Evolutionary conservation across 2,888 invertebrate genomes (phyloP), one percentile per base, ranked within the genome.

Genomic region (Sinotaia quadrata): DNA sequence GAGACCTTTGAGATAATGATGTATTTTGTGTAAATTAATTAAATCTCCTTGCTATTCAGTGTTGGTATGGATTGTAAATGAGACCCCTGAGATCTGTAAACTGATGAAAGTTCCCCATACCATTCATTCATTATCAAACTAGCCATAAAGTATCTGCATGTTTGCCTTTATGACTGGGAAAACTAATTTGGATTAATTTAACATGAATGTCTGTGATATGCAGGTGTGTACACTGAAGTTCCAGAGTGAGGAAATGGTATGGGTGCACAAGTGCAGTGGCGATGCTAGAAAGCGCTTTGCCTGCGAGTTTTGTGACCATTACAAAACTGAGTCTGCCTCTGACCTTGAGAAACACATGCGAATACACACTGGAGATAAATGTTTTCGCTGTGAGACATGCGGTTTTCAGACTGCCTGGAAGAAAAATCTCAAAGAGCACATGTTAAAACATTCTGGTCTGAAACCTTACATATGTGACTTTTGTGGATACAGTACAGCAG

Each of bases 291-390:
- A 73, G 58, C 70, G 70, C 49, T 73, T 70, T 41, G 73, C 73
- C 41, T 73, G 73, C 52, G 73, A 73, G 62, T 73, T 73, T 54
- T 73, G 73, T 57, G 73, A 73, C 54, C 73, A 73, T 58, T 73
- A 73, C 58, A 70, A 70, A 47, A 73, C 73, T 12, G 73, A 73
- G 29, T 73, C 73, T 4, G 68, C 73, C 33, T 70, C 70, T n/a
- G 73, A 73, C 49, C 66, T 73, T 7, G 73, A 73, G 56, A 73
- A 73, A n/a, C 73, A 73, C 54, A 73, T 73, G 73, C 61, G 73
- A 21, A 73, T 73, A 37, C 73, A 73, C 66, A 73, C 73, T 0
- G 70, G 70, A 33, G 73, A 73, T 61, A 73, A 73, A 41, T 73
- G 73, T 41, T 73, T 70, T 37, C 67, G 61, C 15, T 73, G 73